Conservation (phyloP, 2,113 vertebrate genomes). For the Grantiella picta region DNA sequence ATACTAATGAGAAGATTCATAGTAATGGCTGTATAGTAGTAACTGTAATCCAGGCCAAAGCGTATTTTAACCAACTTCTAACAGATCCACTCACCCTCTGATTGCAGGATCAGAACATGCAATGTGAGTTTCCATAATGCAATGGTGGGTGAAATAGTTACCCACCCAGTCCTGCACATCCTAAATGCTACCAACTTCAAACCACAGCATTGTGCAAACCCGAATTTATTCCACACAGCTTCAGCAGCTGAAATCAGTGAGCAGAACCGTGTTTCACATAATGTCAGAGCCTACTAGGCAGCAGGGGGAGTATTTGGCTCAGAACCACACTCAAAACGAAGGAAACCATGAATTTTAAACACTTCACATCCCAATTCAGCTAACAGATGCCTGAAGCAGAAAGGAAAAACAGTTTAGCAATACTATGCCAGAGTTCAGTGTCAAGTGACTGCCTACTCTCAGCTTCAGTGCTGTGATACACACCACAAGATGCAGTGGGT, state of each 20-base stretch:
- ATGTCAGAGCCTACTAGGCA: not conserved
- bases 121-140: not conserved
- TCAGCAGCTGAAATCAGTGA: not conserved
- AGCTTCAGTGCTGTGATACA: not conserved
- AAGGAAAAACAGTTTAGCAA: not conserved
- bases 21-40: not conserved
- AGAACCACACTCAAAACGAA: not conserved
- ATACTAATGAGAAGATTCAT: not conserved
- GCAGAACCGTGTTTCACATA: accelerated
- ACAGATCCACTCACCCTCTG: not conserved
- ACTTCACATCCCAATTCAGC: not conserved
- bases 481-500: not conserved
- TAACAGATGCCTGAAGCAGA: not conserved
- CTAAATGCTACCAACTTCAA: not conserved
- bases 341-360: not conserved
- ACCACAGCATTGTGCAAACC: not conserved
- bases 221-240: not conserved
- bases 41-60: not conserved
- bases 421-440: not conserved
- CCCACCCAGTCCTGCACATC: not conserved
- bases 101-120: accelerated
- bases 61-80: not conserved
- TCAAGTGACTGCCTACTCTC: not conserved
- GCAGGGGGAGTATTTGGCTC: not conserved
- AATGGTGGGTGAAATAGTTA: not conserved